Conservation (phyloP, 2,888 invertebrate genomes). For the Dynastes hyllus region DNA sequence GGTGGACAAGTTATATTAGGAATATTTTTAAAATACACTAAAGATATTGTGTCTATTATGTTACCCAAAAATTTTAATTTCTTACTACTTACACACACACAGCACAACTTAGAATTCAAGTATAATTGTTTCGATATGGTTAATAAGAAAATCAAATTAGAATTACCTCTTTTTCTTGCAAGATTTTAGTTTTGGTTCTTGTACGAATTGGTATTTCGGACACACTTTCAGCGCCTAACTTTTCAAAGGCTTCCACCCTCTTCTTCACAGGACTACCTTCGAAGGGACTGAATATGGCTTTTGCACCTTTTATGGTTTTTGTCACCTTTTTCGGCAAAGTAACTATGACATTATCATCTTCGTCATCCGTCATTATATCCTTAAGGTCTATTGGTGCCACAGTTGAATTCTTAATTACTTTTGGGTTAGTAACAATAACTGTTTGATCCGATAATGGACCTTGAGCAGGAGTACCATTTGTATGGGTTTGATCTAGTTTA, state of each 20-base stretch:
- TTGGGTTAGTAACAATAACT: slow-evolving; percentile 49
- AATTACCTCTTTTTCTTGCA: slow-evolving; percentile 56
- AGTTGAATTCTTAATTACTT: slow-evolving; percentile 3
- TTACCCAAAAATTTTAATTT: no score
- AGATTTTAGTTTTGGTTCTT: slow-evolving; percentile 68
- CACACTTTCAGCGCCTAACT: slow-evolving; percentile 59
- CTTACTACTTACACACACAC: no score
- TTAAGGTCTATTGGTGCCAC: slow-evolving; percentile 36
- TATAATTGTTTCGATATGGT: not conserved
- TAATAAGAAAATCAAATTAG: not conserved
- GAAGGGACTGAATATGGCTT: slow-evolving; percentile 73
- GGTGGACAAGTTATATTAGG: no score
- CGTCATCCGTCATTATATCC: slow-evolving; percentile 62
- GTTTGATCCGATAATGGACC: slow-evolving; percentile 53
- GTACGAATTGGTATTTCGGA: slow-evolving; percentile 62
- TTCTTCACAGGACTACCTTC: slow-evolving; percentile 76
- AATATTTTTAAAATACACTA: no score
- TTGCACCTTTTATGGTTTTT: slow-evolving; percentile 49
- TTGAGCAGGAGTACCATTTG: not conserved
- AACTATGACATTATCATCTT: slow-evolving; percentile 55
- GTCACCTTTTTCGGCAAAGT: slow-evolving; percentile 50
- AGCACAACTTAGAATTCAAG: no score
- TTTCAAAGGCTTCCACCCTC: slow-evolving; percentile 77
- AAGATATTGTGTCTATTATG: no score
- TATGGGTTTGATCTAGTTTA: not conserved